Percentiles rank a stretch among this genome's conserved stretches.
Evolutionary conservation across 2,113 vertebrate genomes (phyloP).

Genomic region (Macroglossus sobrinus): DNA sequence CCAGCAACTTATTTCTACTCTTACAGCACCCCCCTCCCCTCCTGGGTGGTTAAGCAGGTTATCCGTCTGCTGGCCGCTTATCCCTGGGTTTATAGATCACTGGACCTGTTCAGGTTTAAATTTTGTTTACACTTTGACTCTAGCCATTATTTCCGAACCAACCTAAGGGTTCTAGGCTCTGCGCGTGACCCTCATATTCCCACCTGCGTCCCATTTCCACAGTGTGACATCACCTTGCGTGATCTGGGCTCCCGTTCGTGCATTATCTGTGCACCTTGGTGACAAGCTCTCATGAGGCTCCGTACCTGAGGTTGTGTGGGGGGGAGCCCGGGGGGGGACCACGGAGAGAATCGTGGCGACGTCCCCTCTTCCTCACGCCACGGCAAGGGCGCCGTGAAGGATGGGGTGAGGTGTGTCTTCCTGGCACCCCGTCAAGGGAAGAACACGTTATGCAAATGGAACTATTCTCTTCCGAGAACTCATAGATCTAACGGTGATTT

Average conservation of each 20-base stretch:
- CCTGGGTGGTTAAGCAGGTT: background rate
- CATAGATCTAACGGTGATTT: constrained; percentile 84
- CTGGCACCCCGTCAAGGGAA: constrained; percentile 83
- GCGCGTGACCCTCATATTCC: constrained; percentile 71
- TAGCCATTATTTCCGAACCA: constrained; percentile 72
- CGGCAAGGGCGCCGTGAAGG: constrained; percentile 70
- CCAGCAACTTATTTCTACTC: background rate
- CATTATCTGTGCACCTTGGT: constrained; percentile 72
- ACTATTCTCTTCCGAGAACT: constrained; percentile 87
- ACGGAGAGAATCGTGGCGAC: constrained; percentile 22
- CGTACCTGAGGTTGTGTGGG: constrained; percentile 67
- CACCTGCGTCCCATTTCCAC: constrained; percentile 73
- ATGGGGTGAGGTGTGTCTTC: constrained; percentile 78
- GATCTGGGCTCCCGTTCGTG: constrained; percentile 73
- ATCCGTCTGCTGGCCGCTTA: constrained; percentile 32
- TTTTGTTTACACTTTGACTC: constrained; percentile 79
- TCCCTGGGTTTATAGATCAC: background rate
- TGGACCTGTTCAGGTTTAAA: constrained; percentile 49
- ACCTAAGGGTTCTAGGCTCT: constrained; percentile 72
- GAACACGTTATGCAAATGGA: constrained; percentile 88
- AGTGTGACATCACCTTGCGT: constrained; percentile 79
- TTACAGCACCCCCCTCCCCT: rapidly evolving
- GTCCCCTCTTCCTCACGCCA: constrained; percentile 71
- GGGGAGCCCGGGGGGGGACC: background rate
- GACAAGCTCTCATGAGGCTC: constrained; percentile 67